These are phyloP conservation scores for Carettochelys insculpta DNA, from an alignment of 2,113 vertebrate genomes.

Conservation along the genomic window DNA sequence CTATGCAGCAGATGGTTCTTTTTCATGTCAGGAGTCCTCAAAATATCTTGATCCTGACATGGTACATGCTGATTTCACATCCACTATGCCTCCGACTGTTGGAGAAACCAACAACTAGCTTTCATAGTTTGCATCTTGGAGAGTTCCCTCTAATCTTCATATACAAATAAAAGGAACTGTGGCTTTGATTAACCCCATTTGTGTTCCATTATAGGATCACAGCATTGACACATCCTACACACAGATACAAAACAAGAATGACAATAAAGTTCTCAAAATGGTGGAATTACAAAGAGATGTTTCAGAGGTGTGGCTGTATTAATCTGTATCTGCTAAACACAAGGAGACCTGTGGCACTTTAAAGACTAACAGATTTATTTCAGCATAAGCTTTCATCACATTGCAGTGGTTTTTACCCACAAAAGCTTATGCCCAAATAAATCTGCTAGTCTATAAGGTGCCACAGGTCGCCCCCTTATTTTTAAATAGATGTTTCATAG, in stretches of 20 bases:
- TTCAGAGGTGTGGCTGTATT: too few species aligned
- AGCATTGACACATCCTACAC: not conserved
- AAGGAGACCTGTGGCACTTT: too few species aligned
- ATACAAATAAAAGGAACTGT: not conserved
- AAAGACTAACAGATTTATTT: too few species aligned
- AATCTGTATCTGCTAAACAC: too few species aligned
- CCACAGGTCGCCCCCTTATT: too few species aligned
- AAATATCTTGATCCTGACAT: not conserved
- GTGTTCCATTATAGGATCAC: not conserved
- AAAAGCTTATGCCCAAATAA: too few species aligned
- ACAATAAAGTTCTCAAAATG: slow-evolving; percentile 13
- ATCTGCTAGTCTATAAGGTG: too few species aligned
- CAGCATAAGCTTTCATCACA: too few species aligned
- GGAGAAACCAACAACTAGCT: slow-evolving; percentile 26
- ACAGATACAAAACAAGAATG: not conserved
- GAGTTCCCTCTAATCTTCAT: not conserved
- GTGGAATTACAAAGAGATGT: slow-evolving; percentile 1
- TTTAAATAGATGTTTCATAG: too few species aligned
- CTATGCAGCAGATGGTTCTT: not conserved
- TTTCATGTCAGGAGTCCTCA: slow-evolving; percentile 10
- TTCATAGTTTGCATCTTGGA: not conserved
- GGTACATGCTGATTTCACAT: slow-evolving; percentile 9
- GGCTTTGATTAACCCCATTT: not conserved
- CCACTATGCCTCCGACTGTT: not conserved
- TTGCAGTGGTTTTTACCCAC: too few species aligned